Percentiles rank a stretch among this genome's conserved stretches.
Evolutionary conservation across 2,113 vertebrate genomes (phyloP).

Genomic region (Crotalus helleri): DNA sequence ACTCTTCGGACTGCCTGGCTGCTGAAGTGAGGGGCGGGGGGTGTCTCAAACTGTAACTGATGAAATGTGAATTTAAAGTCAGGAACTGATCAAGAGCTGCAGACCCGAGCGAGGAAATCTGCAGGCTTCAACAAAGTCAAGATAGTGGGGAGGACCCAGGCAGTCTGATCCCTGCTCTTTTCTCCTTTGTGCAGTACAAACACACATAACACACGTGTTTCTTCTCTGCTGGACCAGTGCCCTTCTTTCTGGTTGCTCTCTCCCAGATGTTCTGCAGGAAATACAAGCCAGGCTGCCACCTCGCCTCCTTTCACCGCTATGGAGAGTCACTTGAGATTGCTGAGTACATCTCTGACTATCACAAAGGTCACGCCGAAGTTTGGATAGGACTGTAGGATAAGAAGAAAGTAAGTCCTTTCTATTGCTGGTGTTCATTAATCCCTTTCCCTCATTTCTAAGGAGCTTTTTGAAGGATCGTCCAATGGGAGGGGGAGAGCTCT

Average conservation of each 20-base stretch:
- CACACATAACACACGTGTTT: accelerated
- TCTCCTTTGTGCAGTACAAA: no score
- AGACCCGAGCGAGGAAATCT: no score
- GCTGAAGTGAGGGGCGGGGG: background rate
- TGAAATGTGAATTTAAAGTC: background rate
- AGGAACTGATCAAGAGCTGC: no score
- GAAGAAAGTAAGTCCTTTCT: background rate
- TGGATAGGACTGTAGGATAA: background rate
- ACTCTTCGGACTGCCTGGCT: background rate
- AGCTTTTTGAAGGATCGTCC: no score
- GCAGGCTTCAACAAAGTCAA: no score
- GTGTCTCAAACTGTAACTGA: no score
- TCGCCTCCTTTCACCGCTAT: accelerated
- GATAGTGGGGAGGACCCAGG: background rate
- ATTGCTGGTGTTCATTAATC: no score
- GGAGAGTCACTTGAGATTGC: accelerated
- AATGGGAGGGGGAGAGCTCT: no score
- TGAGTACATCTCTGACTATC: background rate
- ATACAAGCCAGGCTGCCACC: background rate
- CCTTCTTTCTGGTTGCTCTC: background rate
- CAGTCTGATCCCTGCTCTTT: background rate
- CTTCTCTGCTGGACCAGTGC: background rate
- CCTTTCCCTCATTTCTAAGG: no score
- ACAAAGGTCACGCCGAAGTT: accelerated
- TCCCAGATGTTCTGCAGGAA: background rate